Evolutionary conservation across 2,888 invertebrate species (phyloP).

Genomic region (Esperia sulphurella): DNA sequence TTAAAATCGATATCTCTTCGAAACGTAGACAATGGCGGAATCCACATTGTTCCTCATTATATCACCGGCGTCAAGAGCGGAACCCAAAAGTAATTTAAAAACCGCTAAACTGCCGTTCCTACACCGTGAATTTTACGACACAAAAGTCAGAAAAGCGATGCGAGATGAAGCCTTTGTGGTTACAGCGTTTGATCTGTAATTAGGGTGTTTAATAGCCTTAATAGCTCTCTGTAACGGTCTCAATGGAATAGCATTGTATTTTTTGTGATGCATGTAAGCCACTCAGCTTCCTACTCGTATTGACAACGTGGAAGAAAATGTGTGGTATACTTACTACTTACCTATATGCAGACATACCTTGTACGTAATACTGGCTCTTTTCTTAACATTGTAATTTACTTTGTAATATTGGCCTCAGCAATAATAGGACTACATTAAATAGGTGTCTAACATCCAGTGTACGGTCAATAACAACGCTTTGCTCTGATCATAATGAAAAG

Average conservation of each 20-base stretch:
- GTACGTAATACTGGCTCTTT: conserved; percentile 1
- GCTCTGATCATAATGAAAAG: too few species aligned
- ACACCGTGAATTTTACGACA: conserved; percentile 56
- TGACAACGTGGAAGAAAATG: conserved; percentile 36
- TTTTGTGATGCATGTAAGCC: conserved; percentile 38
- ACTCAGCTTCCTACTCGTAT: conserved; percentile 42
- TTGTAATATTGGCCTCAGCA: neutral
- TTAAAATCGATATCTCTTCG: neutral
- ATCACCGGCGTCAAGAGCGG: conserved; percentile 29
- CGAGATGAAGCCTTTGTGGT: conserved; percentile 70
- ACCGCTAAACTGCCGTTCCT: conserved; percentile 53
- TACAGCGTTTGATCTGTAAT: conserved; percentile 71
- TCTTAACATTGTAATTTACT: too few species aligned
- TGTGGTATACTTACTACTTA: neutral
- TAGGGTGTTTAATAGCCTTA: conserved; percentile 68
- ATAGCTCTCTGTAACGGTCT: conserved; percentile 63
- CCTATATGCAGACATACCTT: neutral
- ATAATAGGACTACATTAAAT: too few species aligned
- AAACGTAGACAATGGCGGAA: conserved; percentile 14
- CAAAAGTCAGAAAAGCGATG: conserved; percentile 58
- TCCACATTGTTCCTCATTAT: conserved; percentile 17
- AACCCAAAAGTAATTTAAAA: conserved; percentile 54
- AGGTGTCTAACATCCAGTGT: too few species aligned
- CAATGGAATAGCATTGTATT: conserved; percentile 62
- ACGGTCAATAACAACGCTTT: too few species aligned